phyloP scores from a whole-genome alignment of 2,797 vertebrate genomes.

The Tenualosa ilisha region DNA sequence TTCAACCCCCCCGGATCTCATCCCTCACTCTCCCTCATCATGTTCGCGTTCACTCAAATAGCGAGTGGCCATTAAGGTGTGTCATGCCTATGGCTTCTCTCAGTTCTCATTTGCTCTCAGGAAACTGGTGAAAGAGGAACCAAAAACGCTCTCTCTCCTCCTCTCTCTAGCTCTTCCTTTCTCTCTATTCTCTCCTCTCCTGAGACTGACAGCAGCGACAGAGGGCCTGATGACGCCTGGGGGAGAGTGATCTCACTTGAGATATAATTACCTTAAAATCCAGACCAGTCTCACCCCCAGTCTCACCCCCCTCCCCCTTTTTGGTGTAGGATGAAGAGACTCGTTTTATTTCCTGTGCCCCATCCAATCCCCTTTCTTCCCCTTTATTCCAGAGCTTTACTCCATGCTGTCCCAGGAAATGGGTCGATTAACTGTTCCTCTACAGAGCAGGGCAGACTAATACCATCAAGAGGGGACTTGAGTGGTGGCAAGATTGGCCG shows the following conservation, averaged over 20 bases:
- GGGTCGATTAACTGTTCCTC: slow-evolving; percentile 55
- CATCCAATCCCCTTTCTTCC: slow-evolving; percentile 67
- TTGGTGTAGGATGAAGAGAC: slow-evolving; percentile 30
- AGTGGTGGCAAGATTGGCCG: slow-evolving; percentile 52
- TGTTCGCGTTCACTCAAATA: not conserved
- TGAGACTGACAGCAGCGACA: slow-evolving; percentile 39
- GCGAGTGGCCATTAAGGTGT: not conserved
- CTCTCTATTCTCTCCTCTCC: slow-evolving; percentile 21
- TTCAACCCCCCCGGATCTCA: no score
- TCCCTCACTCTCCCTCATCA: slow-evolving; percentile 21
- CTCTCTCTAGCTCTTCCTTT: no score
- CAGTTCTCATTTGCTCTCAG: not conserved
- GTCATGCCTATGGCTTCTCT: no score
- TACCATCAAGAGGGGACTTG: slow-evolving; percentile 65
- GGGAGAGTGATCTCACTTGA: slow-evolving; percentile 62
- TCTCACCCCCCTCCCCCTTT: slow-evolving; percentile 29
- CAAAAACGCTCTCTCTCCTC: not conserved
- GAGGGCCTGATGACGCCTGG: slow-evolving; percentile 41
- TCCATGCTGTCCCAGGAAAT: slow-evolving; percentile 57
- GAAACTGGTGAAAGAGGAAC: not conserved
- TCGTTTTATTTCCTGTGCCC: slow-evolving; percentile 49
- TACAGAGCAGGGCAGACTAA: slow-evolving; percentile 53
- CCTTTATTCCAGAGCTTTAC: slow-evolving; percentile 61
- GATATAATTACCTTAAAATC: slow-evolving; percentile 66
- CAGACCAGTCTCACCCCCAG: slow-evolving; percentile 42